These are phyloP conservation scores for Aricia artaxerxes DNA, from an alignment of 2,888 invertebrate genomes.

Conservation along the genomic window DNA sequence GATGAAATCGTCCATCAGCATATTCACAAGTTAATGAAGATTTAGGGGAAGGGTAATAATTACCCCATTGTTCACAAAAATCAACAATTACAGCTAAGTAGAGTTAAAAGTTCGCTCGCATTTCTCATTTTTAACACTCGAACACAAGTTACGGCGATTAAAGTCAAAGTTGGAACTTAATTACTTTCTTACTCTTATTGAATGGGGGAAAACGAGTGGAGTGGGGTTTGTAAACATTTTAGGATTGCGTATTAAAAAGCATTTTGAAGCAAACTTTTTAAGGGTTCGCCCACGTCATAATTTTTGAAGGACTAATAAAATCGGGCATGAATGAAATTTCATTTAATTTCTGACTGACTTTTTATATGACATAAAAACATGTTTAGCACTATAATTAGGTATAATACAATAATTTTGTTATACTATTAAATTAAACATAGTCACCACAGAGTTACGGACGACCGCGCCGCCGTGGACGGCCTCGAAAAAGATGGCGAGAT, in stretches of 20 bases:
- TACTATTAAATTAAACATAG: too few species aligned
- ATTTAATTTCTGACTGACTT: not conserved
- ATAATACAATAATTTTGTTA: too few species aligned
- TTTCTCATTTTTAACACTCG: slow-evolving; percentile 26
- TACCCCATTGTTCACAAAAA: slow-evolving; percentile 19
- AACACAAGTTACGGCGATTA: slow-evolving; percentile 12
- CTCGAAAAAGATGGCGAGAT: too few species aligned
- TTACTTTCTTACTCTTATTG: slow-evolving; percentile 14
- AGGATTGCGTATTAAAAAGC: not conserved
- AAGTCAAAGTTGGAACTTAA: slow-evolving; percentile 19
- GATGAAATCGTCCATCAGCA: slow-evolving; percentile 14
- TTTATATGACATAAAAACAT: too few species aligned
- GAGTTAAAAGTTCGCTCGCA: slow-evolving; percentile 10
- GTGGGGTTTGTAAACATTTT: slow-evolving; percentile 11
- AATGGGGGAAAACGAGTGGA: not conserved
- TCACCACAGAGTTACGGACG: too few species aligned
- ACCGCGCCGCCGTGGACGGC: too few species aligned
- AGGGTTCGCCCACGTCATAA: not conserved
- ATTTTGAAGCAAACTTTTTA: not conserved
- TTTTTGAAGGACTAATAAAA: too few species aligned
- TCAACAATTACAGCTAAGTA: slow-evolving; percentile 24
- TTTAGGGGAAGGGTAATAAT: slow-evolving; percentile 14
- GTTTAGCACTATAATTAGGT: too few species aligned
- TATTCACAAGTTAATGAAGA: slow-evolving; percentile 20
- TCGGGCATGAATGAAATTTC: not conserved